Base-by-base conservation (phyloP, 2,888 invertebrate genomes). In the Thecocarcelia acutangulata region DNA sequence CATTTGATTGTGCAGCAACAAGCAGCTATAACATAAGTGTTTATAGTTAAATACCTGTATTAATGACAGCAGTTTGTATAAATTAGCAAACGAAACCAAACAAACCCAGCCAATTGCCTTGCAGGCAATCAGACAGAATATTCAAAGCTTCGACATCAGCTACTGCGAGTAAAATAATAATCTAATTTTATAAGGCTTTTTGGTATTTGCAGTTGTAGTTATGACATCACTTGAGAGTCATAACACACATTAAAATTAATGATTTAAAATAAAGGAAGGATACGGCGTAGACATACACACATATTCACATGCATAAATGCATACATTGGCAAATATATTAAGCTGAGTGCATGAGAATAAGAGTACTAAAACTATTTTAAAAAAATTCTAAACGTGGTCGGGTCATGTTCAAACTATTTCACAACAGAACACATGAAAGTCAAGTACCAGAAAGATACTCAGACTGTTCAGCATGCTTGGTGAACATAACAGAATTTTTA, bases 161-260 rank as follows among this genome's bases (percentile, higher is more conserved):
- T 61, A 72, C 52, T 28, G n/a, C n/a, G n/a, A n/a, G n/a, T n/a
- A 61, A 40, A 61, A 72, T 52, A 72, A 52, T 69, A 44, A 69
- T 52, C 33, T 28, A 21, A 70, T 54, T 40, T 28, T 19, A 56
- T 63, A 46, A 42, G 42, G n/a, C 15, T 52, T 33, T 21, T 4
- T 44, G 1, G 13, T 11, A 24, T 17, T 50, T 19, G 42, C 58
- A 52, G 52, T 44, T 68, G 37, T 64, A 44, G 64, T 70, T 58
- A 58, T 44, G 50, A 42, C 63, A 70, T 63, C 69, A 58, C 64
- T 63, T 77, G 64, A 77, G 63, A 70, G 50, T 70, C 48, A 58
- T 70, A 70, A 70, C 48, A 42, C 24, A 54, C 37, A 76, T 76
- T 76, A 69, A 33, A 61, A 69, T 69, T 69, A 76, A 69, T 69